Base-by-base conservation (phyloP, 2,888 invertebrate species). In the Camponotus fellah region DNA sequence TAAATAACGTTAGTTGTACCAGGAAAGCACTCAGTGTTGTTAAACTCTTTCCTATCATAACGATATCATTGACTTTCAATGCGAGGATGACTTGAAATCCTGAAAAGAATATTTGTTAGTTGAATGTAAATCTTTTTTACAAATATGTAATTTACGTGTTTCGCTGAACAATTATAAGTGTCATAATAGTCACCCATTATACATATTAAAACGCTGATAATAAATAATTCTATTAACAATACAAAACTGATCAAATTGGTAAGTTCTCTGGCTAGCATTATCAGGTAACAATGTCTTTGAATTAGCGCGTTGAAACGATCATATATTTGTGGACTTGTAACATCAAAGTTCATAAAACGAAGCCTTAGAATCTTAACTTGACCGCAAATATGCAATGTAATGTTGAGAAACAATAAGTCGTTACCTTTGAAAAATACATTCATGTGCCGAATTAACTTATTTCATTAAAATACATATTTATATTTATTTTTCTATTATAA, bases 11-110 rank as follows among this genome's bases (percentile, higher is more conserved):
- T 0, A 88, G 81, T 84, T 91, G 89, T 49, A 83, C 14, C 3
- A 90, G 66, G 81, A 90, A 86, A n/a, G 85, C 82, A 75, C 82
- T 56, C 12, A 86, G 86, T 10, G 88, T 46, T 12, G 85, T 65
- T 12, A 86, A 58, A 64, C 85, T 84, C 58, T 89, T 90, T 8
- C 74, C 58, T 1, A 87, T 84, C 4, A 87, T 88, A 34, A 87
- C 64, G 34, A 71, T 64, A 60, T 91, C 83, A 0, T 83, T 77
- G 12, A 77, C 79, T 43, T 90, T 86, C 0, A 90, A 75, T 2
- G 85, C 86, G 53, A 88, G 26, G 17, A 89, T 71, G 21, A 88
- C 85, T 21, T 85, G 88, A 49, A 90, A 87, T 56, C 91, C 91
- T 90, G 75, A 71, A 58, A 46, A 1, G 2, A 37, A 26, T 21